Base-by-base conservation (phyloP, 2,888 invertebrate genomes). In the Drosophila paramelanica region DNA sequence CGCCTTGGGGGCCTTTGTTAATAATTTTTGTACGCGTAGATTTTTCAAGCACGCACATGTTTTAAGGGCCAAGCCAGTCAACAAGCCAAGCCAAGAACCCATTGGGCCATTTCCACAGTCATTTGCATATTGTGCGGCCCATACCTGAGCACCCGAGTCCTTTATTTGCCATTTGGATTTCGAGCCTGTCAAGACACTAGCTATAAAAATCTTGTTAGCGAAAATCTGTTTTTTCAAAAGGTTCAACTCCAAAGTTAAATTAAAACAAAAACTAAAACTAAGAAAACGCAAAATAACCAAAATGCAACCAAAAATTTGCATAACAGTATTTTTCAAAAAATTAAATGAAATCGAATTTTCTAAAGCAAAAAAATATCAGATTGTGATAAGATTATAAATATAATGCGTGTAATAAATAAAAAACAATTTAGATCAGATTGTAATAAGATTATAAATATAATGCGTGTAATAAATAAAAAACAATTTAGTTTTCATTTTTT, bases 31-130 rank as follows among this genome's bases (percentile, higher is more conserved):
- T 65, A 39, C 61, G 79, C 80, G 71, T 82, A 80, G 84, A 85
- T 85, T 85, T 84, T 58, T 76, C 82, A 79, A 65, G 85, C 82
- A 85, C 88, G 81, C 85, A 82, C 71, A 74, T 77, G 70, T 73
- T 68, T 68, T 20, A 36, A 53, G 27, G 42, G 47, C 42, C 52
- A 23, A 57, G 17, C 49, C 31, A 53, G 59, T 55, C 49, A 39
- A 42, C 68, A 46, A 39, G 59, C 43, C 47, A 47, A 38, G 51
- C 43, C 47, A 47, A 38, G 51, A n/a, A 10, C 47, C 47, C 47
- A 65, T 47, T 20, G 39, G 59, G 59, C 51, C 57, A 58, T 55
- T 11, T 39, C 42, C 50, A 55, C 52, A 38, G 45, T 13, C 41
- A 57, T 73, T 64, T 73, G 49, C 69, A 73, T 73, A 55, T 59